Base-by-base conservation (phyloP, 2,888 invertebrate genomes). In the Andrena praecox region DNA sequence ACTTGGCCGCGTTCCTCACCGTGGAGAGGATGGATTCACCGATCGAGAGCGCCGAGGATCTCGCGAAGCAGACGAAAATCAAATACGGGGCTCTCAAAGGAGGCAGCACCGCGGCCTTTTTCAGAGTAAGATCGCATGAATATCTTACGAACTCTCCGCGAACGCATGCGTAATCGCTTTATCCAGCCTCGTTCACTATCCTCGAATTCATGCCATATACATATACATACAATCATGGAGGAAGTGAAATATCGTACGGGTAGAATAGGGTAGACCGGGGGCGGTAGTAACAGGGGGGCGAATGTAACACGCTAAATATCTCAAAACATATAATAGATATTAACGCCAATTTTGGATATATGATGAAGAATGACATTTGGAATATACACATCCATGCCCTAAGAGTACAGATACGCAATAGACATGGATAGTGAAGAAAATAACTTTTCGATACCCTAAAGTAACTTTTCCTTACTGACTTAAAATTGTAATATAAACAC, bases 11-110 rank as follows among this genome's bases (percentile, higher is more conserved):
- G 31, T 99, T 98, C 92, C 95, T 99, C 5, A 99, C 99, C 0
- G 97, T 97, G 91, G 98, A 98, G 52, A 96, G 98, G 50, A 97
- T 98, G 97, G 98, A 97, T 80, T 97, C 97, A 56, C 97, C 98
- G 1, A 98, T 99, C 80, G 97, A 97, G 92, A 97, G 96, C 90
- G 99, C 97, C 0, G 99, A 99, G 91, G 99, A 99, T 94, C 95
- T 99, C 79, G 97, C 98, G 0, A 96, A 96, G 91, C 99, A 99
- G 94, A 98, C 96, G n/a, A 98, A 98, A 94, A 98, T 99, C 87
- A 98, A 99, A 94, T 99, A 99, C 93, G 99, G 99, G 4, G 97
- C 97, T n/a, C 95, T 99, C n/a, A 91, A 93, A 54, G 97, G 97
- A 27, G 99, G 99, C 20, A 97, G 99, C 4, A 99, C 99, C 0